Percentiles rank a stretch among this genome's conserved stretches.
These are phyloP conservation scores for Schrankia costaestrigalis DNA, from an alignment of 2,888 invertebrate genomes.

Conservation along the genomic window DNA sequence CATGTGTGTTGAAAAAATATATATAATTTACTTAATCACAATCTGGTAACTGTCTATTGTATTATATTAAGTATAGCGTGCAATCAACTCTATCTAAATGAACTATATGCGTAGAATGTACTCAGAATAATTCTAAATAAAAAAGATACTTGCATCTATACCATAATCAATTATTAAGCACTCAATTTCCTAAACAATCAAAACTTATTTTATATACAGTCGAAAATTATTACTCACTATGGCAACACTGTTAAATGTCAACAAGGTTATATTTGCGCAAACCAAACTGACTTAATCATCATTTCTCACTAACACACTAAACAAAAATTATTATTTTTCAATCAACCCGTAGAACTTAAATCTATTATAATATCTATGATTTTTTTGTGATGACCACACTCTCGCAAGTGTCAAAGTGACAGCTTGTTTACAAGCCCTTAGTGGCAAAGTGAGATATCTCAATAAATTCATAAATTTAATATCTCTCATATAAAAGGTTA, in stretches of 20 bases:
- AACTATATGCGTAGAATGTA: slow-evolving; percentile 44
- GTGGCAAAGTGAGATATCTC: slow-evolving; percentile 41
- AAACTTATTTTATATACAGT: slow-evolving; percentile 75
- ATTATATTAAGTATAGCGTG: slow-evolving; percentile 53
- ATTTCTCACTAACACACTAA: slow-evolving; percentile 68
- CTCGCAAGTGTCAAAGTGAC: slow-evolving; percentile 28
- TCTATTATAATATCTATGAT: slow-evolving; percentile 38
- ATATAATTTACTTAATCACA: slow-evolving; percentile 60
- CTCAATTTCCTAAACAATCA: slow-evolving; percentile 65
- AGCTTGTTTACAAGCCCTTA: slow-evolving; percentile 29
- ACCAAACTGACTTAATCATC: slow-evolving; percentile 61
- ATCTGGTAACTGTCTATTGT: slow-evolving; percentile 76
- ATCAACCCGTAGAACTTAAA: slow-evolving; percentile 54
- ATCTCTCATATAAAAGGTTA: slow-evolving; percentile 72
- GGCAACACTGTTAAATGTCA: slow-evolving; percentile 78
- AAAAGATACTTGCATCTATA: slow-evolving; percentile 40
- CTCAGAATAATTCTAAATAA: slow-evolving; percentile 46
- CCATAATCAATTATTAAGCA: slow-evolving; percentile 57
- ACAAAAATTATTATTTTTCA: slow-evolving; percentile 37
- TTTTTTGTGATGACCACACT: slow-evolving; percentile 31
- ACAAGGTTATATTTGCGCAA: slow-evolving; percentile 69
- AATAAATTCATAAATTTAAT: slow-evolving; percentile 54
- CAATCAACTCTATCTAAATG: slow-evolving; percentile 52
- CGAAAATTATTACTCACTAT: slow-evolving; percentile 75
- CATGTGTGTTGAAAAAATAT: slow-evolving; percentile 67